A percentile compares a stretch with the other conserved stretches of the same genome.
Evolutionary conservation across 2,888 invertebrate genomes (phyloP).

Genomic region (Allolobophora icterica): DNA sequence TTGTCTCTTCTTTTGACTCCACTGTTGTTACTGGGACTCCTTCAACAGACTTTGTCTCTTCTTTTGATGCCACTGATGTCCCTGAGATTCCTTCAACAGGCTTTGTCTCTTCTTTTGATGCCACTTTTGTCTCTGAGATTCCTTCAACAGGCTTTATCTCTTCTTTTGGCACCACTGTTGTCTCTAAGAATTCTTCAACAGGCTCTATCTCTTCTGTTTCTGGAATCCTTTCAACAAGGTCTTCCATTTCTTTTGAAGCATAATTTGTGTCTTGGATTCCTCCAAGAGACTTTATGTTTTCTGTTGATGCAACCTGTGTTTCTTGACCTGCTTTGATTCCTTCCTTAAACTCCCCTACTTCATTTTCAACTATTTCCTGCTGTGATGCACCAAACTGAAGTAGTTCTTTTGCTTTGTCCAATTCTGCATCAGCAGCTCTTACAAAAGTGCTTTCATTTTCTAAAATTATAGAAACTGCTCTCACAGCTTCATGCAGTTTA

Average conservation of each 20-base stretch:
- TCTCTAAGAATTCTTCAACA: background rate
- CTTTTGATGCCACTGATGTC: background rate
- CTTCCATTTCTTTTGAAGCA: background rate
- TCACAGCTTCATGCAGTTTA: background rate
- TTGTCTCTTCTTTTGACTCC: background rate
- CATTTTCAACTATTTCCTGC: background rate
- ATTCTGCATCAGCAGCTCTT: background rate
- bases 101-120: background rate
- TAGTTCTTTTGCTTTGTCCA: background rate
- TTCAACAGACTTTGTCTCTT: background rate
- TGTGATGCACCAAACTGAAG: background rate
- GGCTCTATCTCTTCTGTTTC: background rate
- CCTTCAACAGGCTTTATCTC: background rate
- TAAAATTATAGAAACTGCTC: slow-evolving; percentile 11
- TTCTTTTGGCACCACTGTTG: background rate
- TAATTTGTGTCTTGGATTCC: background rate
- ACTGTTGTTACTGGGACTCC: background rate
- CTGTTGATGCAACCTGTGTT: background rate
- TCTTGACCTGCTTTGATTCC: background rate
- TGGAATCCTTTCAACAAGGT: background rate
- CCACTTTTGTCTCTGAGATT: background rate
- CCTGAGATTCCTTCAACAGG: background rate
- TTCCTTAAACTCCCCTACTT: background rate
- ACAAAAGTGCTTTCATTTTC: background rate
- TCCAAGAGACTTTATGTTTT: background rate